These are phyloP conservation scores for Takifugu rubripes DNA, from an alignment of 2,797 vertebrate species.

Conservation along the genomic window DNA sequence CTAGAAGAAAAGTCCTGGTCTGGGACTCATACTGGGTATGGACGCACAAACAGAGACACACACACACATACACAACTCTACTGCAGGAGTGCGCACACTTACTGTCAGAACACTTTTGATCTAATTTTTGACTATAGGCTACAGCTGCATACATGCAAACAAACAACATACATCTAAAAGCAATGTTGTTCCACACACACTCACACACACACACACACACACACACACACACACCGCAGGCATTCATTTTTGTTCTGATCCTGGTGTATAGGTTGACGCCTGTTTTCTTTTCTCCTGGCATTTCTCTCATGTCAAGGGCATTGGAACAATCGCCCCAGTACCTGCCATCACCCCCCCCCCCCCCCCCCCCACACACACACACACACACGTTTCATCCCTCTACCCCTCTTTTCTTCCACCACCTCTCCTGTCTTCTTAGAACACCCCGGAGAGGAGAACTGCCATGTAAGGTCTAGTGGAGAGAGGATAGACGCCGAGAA, in stretches of 20 bases:
- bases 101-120: constrained; percentile 5
- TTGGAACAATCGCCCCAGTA: constrained; percentile 69
- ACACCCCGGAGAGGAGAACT: constrained; percentile 68
- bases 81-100: constrained; percentile 13
- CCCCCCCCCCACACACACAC: not conserved
- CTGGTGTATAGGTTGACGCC: constrained; percentile 28
- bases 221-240: constrained; percentile 13
- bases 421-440: constrained; percentile 63
- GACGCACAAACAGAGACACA: constrained; percentile 3
- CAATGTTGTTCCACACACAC: not conserved
- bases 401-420: constrained; percentile 27
- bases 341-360: constrained; percentile 51
- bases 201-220: constrained; percentile 4
- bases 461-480: constrained; percentile 75
- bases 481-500: constrained; percentile 68
- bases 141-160: not conserved
- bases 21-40: constrained; percentile 45
- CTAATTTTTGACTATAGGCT: constrained; percentile 2
- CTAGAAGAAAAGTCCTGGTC: constrained; percentile 64
- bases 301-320: constrained; percentile 72
- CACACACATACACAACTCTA: constrained; percentile 3
- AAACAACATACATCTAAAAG: constrained; percentile 6
- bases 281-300: constrained; percentile 47
- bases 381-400: constrained; percentile 17
- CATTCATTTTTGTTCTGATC: constrained; percentile 29